Conservation (phyloP, 2,113 vertebrate species). For the Pagrus major region DNA sequence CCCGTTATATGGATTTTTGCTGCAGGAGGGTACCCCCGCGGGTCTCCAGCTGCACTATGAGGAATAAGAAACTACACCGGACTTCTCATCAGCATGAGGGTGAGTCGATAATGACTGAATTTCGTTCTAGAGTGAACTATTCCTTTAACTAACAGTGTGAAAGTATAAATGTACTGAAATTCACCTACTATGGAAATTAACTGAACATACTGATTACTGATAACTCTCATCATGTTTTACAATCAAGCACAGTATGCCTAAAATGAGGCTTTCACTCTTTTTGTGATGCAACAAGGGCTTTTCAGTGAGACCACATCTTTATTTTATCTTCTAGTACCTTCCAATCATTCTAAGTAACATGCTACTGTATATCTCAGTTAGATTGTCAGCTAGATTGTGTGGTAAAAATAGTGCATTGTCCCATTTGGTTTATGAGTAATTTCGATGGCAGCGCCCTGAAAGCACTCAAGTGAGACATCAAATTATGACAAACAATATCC, state of each 20-base stretch:
- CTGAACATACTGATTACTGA: too few species aligned
- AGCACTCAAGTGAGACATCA: conserved; percentile 34
- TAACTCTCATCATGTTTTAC: conserved; percentile 4
- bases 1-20: too few species aligned
- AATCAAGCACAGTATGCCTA: conserved; percentile 21
- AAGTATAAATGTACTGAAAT: too few species aligned
- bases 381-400: conserved; percentile 9
- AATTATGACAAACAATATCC: conserved; percentile 44
- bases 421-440: conserved; percentile 32
- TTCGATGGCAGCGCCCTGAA: conserved; percentile 13
- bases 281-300: background rate
- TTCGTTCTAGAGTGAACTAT: too few species aligned
- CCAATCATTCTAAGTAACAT: conserved; percentile 17
- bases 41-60: too few species aligned
- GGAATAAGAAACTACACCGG: too few species aligned
- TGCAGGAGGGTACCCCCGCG: too few species aligned
- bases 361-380: background rate
- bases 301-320: background rate
- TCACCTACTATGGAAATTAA: too few species aligned
- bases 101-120: too few species aligned
- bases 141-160: too few species aligned
- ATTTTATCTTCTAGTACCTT: background rate
- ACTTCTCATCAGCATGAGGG: too few species aligned
- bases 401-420: conserved; percentile 20
- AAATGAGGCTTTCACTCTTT: background rate